Base-by-base conservation (phyloP, 2,113 vertebrate genomes). In the Podiceps cristatus region DNA sequence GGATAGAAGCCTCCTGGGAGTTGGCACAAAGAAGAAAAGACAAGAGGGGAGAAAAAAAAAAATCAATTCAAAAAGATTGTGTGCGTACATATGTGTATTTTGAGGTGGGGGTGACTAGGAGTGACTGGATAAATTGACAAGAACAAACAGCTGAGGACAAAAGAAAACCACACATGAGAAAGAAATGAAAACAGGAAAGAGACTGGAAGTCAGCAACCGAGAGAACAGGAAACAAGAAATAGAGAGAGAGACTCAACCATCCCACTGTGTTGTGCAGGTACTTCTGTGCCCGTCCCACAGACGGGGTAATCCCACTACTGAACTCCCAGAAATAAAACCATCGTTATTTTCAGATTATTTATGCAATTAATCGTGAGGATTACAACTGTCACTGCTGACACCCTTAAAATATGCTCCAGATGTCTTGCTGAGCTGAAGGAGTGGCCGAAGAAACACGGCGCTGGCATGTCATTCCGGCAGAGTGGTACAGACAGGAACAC, bases 271-370 rank as follows among this genome's bases (percentile, higher is more conserved):
- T 42, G n/a, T 49, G 62, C 62, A 58, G 11, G 16, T 16, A 15
- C 33, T 63, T 22, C 66, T 63, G 35, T 58, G 52, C 40, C 62
- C 56, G 31, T 10, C 20, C 47, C 52, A 27, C 9, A 62, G 50
- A 19, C 0, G 0, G 7, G n/a, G 33, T 4, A 52, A 88, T 10
- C 28, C n/a, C 68, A 63, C 2, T 29, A 42, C 12, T 18, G 63
- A 85, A 33, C 73, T 72, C 63, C 64, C 64, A 53, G 69, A 58
- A 56, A 56, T 76, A 94, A 75, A 87, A 40, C 6, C 81, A 86
- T 2, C 8, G 0, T 7, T 52, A 11, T 22, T 60, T 22, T 47
- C 64, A 75, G 47, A 44, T 11, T 11, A 35, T 53, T 49, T 4
- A 24, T 11, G 42, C 1, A 1, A 84, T 82, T 78, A 33, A 89